phyloP scores from a whole-genome alignment of 2,888 invertebrate genomes.

The Aspidapion aeneum region DNA sequence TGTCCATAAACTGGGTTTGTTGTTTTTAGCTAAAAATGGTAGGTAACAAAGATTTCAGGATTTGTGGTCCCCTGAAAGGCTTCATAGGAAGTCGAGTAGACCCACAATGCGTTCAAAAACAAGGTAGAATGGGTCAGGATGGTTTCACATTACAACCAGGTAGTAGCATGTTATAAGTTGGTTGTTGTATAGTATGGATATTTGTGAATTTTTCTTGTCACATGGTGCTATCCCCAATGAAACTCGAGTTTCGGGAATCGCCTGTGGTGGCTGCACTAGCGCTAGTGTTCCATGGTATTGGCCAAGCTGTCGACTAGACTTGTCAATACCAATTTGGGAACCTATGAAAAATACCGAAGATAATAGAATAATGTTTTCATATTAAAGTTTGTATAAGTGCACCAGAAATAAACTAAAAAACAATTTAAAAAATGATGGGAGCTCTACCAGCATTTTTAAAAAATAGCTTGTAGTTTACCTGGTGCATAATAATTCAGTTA shows the following conservation, averaged over 20 bases:
- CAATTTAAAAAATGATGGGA: neutral
- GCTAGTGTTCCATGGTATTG: constrained; percentile 18
- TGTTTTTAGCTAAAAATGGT: neutral
- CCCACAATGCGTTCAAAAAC: neutral
- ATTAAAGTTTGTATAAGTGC: neutral
- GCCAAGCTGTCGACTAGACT: constrained; percentile 25
- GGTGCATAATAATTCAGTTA: no score
- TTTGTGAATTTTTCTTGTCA: neutral
- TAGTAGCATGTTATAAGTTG: neutral
- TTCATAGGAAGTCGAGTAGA: neutral
- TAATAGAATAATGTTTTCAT: constrained; percentile 5
- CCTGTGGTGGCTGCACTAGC: neutral
- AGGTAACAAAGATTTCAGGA: neutral
- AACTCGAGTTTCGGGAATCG: neutral
- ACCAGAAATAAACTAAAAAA: no score
- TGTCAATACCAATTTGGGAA: constrained; percentile 24
- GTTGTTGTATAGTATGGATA: neutral
- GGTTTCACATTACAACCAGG: no score
- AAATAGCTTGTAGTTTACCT: neutral
- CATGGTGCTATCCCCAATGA: neutral
- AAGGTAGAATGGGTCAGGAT: no score
- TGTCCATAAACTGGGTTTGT: neutral
- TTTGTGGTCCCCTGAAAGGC: neutral
- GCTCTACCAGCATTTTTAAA: constrained; percentile 1
- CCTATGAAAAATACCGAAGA: constrained; percentile 22